phyloP scores from a whole-genome alignment of 2,888 invertebrate species.

The Sarcophaga variegata region DNA sequence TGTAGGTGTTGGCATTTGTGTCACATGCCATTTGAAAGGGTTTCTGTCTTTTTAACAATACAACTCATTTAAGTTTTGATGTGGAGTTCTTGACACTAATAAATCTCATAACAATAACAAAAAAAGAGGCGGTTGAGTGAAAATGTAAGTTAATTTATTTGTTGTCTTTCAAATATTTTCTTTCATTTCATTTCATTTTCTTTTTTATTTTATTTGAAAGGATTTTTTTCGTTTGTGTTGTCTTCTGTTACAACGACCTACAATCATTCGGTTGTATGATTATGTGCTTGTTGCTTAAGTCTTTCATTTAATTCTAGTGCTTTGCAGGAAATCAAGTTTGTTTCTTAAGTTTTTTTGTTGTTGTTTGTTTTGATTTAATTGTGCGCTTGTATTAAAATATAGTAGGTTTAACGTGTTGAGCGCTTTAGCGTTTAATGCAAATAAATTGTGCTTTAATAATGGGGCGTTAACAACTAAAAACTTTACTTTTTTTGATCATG shows the following conservation, averaged over 20 bases:
- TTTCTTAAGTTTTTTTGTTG: constrained; percentile 26
- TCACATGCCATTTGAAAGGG: constrained; percentile 9
- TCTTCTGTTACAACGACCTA: neutral
- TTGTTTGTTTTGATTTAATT: neutral
- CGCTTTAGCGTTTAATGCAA: neutral
- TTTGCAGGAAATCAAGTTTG: constrained; percentile 22
- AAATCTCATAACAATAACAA: constrained; percentile 12
- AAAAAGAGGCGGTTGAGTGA: constrained; percentile 22
- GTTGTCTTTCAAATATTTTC: neutral
- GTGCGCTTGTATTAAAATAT: neutral
- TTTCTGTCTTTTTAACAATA: constrained; percentile 17
- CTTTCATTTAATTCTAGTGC: constrained; percentile 18
- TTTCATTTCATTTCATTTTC: neutral
- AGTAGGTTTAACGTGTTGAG: neutral
- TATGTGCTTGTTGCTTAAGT: constrained; percentile 44
- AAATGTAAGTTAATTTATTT: constrained; percentile 28
- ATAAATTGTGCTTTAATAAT: no score
- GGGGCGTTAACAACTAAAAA: no score
- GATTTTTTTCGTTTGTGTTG: neutral
- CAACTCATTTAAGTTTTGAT: constrained; percentile 25
- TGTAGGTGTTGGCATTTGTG: neutral
- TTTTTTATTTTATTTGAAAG: neutral
- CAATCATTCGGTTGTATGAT: neutral
- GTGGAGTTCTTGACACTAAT: constrained; percentile 47
- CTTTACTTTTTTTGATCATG: no score